phyloP scores from a whole-genome alignment of 2,797 vertebrate genomes.

The Halcyon smyrnensis region DNA sequence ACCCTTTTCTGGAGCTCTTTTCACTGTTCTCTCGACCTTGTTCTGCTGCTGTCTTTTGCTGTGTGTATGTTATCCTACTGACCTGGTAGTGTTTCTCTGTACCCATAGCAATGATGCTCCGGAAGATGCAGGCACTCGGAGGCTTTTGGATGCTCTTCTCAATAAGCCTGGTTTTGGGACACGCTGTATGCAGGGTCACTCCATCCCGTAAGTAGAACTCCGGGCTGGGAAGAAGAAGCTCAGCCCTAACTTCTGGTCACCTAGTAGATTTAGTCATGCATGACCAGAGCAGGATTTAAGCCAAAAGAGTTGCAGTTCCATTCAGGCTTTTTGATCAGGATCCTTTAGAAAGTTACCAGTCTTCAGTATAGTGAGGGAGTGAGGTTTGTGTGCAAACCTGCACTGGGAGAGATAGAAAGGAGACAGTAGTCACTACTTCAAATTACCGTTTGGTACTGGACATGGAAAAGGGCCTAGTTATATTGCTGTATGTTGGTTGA shows the following conservation, averaged over 20 bases:
- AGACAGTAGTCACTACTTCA: neutral
- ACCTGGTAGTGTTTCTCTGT: neutral
- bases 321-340: neutral
- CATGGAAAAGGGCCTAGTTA: neutral
- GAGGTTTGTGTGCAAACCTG: neutral
- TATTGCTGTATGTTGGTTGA: neutral
- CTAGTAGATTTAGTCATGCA: neutral
- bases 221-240: neutral
- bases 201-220: conserved; percentile 86
- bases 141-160: conserved; percentile 83
- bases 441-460: neutral
- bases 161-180: conserved; percentile 91
- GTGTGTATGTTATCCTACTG: neutral
- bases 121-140: conserved; percentile 84
- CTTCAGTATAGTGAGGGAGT: neutral
- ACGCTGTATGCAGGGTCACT: conserved; percentile 90
- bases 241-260: neutral
- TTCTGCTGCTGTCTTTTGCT: neutral
- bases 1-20: neutral
- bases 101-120: conserved; percentile 89
- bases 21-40: neutral
- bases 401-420: neutral
- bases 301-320: neutral
- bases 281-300: neutral
- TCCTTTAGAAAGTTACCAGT: neutral